Evolutionary conservation across 2,113 vertebrate species (phyloP).

Genomic region (Sterna hirundo): DNA sequence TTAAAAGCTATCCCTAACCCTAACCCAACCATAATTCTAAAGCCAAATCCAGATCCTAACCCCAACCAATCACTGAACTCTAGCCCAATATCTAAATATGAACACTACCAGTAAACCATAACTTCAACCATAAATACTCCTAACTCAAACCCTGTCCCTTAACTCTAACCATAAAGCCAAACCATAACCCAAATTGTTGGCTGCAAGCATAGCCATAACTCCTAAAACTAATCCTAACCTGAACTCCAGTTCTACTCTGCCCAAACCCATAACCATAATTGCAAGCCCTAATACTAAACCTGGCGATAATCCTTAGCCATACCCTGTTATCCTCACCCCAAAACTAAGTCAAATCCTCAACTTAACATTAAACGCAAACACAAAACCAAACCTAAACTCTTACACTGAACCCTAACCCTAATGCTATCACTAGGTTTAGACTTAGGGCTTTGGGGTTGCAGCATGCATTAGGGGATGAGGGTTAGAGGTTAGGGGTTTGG

Average conservation of each 20-base stretch:
- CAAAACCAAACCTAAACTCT: background rate
- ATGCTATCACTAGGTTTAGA: background rate
- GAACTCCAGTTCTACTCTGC: background rate
- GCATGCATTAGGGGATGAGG: background rate
- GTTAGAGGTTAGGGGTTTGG: background rate
- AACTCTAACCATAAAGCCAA: background rate
- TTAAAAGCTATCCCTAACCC: background rate
- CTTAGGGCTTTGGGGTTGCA: background rate
- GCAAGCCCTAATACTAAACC: background rate
- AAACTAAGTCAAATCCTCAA: background rate
- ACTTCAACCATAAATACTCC: background rate
- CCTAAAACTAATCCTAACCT: background rate
- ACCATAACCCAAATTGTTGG: background rate
- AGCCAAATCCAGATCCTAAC: background rate
- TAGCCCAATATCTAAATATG: background rate
- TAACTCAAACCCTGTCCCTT: background rate
- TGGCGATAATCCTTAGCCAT: background rate
- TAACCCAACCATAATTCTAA: background rate
- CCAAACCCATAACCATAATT: background rate
- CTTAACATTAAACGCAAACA: background rate
- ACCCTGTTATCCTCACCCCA: background rate
- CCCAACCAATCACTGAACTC: background rate
- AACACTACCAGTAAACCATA: background rate
- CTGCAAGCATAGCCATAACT: background rate
- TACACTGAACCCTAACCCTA: background rate